Evolutionary conservation across 2,797 vertebrate species (phyloP).

Genomic region (Eutrigla gurnardus): DNA sequence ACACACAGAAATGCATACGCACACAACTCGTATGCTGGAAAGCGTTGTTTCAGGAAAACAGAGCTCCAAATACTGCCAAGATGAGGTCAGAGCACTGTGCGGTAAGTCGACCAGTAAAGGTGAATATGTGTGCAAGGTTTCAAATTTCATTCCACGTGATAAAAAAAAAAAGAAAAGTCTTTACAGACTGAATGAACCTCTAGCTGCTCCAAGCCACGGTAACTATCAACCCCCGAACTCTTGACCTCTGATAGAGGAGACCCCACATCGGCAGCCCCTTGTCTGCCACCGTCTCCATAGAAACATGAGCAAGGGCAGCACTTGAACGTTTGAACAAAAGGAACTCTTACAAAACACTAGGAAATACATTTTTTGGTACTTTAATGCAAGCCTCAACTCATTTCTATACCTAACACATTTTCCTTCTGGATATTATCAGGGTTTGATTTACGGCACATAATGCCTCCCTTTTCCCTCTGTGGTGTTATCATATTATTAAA

Average conservation of each 20-base stretch:
- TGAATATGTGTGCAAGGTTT: slow-evolving; percentile 5
- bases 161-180: background rate
- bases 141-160: background rate
- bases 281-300: slow-evolving; percentile 11
- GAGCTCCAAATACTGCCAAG: slow-evolving; percentile 5
- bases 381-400: slow-evolving; percentile 28
- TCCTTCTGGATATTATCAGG: slow-evolving; percentile 38
- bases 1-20: slow-evolving; percentile 1
- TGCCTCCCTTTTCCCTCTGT: slow-evolving; percentile 28
- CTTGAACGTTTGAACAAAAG: slow-evolving; percentile 8
- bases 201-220: background rate
- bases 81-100: slow-evolving; percentile 21
- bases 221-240: slow-evolving; percentile 10
- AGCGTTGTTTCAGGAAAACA: slow-evolving; percentile 46
- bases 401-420: slow-evolving; percentile 39
- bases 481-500: slow-evolving; percentile 53
- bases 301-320: slow-evolving; percentile 13
- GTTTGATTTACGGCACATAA: slow-evolving; percentile 50
- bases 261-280: slow-evolving; percentile 19
- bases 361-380: background rate
- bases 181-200: background rate
- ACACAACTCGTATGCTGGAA: slow-evolving; percentile 27
- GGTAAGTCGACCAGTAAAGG: slow-evolving; percentile 11
- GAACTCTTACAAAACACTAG: background rate
- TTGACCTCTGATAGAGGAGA: slow-evolving; percentile 38